Evolutionary conservation across 2,888 invertebrate genomes (phyloP), one percentile per base, ranked within the genome.

Genomic region (Dolomedes plantarius): DNA sequence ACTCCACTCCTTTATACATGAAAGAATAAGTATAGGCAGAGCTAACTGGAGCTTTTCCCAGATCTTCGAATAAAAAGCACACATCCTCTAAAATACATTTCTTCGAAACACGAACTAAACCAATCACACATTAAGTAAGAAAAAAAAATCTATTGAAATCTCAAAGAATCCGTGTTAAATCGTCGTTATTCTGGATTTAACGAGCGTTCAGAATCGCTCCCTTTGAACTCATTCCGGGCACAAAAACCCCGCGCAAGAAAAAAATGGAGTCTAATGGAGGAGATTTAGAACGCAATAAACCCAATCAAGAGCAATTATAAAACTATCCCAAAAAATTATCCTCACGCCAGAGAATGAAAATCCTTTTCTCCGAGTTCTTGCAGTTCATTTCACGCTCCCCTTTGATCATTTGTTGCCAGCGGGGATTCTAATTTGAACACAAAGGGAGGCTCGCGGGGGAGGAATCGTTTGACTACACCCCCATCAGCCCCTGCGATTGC

Each of bases 311-410:
- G 23, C 56, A 56, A 56, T 56, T 56, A 56, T 56, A 56, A 56
- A 56, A 56, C 56, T 56, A 56, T 56, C 23, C 56, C 56, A 56
- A 56, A 56, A 56, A 56, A 56, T 56, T 56, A 56, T 36, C 9
- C 36, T 36, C 36, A 36, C 36, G 36, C 9, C 5, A 36, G 9
- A 36, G 9, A 56, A 56, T 56, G n/a, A 46, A 56, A 56, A 56
- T 56, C 9, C 56, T n/a, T 56, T 56, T 23, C 16, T 6, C 11
- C 7, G 2, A 2, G 6, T 23, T 23, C 23, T 23, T 23, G 16
- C 56, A 23, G 56, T 56, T 56, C 56, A 23, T 56, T 56, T 56
- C 13, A 56, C 56, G 23, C 11, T 19, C 1, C 11, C 56, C 56
- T 56, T 56, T 56, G 56, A 56, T 56, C 23, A 56, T 56, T 56